Base-by-base conservation (phyloP, 2,797 vertebrate genomes). In the Urocyon cinereoargenteus region DNA sequence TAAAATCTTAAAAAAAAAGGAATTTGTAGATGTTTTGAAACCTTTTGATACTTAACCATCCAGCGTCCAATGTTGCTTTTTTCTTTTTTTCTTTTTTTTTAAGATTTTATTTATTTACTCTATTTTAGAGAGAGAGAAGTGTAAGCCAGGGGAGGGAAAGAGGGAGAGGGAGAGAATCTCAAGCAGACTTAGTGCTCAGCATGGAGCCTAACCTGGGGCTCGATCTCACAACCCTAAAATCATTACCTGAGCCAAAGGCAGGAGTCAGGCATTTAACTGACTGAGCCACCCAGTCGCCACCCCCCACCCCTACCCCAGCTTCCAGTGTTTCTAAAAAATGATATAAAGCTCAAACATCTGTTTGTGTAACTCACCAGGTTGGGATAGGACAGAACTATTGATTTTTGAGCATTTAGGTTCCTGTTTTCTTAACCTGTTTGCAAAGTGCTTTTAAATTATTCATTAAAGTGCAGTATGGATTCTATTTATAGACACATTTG, bases 381-480 rank as follows among this genome's bases (percentile, higher is more conserved):
- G 92, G 75, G 57, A 36, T 79, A 89, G 92, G 92, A 95, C 83
- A 93, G 89, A 95, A 97, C 86, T 96, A 98, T 98, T 97, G 97
- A 98, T 97, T 98, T 97, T 97, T 96, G 49, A 96, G 91, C 97
- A 78, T 96, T 96, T 97, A 92, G 86, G 78, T 96, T 97, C 94
- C 90, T 94, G 88, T 94, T 97, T 96, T 96, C 95, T 97, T 97
- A 97, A 97, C 97, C 96, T 95, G 85, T 98, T 97, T 97, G 95
- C 96, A 97, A 88, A 98, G 96, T 98, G 96, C 95, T 97, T 96
- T 97, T 98, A 95, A 98, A 98, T 98, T 98, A 98, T 98, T 97
- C 97, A 98, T 96, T 95, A 86, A 97, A 96, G 96, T 95, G 86
- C 94, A 96, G 81, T 97, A 93, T 92, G 83, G 90, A 92, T 86